Evolutionary conservation across 2,888 invertebrate species (phyloP).

Genomic region (Drosophila paramelanica): DNA sequence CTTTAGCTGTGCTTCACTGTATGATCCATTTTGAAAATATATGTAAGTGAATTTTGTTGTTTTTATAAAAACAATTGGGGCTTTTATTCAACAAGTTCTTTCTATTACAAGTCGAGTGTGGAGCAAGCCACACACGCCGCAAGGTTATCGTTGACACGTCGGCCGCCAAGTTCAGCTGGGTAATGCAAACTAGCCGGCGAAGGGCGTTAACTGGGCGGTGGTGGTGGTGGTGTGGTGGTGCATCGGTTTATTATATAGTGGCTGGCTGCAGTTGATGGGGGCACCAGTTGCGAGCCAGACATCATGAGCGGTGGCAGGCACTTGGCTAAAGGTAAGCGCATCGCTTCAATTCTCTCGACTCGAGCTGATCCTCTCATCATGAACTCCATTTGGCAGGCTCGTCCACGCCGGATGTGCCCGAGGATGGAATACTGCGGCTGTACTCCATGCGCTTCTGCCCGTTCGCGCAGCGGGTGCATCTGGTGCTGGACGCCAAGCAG

Average conservation of each 20-base stretch:
- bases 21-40: no score
- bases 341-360: neutral
- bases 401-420: slow-evolving; percentile 87
- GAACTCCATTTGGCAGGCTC: slow-evolving; percentile 86
- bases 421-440: slow-evolving; percentile 89
- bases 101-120: no score
- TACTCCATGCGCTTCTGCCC: slow-evolving; percentile 95
- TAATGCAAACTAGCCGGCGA: slow-evolving; percentile 43
- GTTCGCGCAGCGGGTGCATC: slow-evolving; percentile 91
- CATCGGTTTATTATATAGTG: slow-evolving; percentile 31
- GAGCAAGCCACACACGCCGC: slow-evolving; percentile 12
- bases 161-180: slow-evolving; percentile 58
- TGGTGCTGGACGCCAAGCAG: slow-evolving; percentile 93
- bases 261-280: neutral
- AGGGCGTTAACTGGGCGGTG: slow-evolving; percentile 34
- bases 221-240: neutral
- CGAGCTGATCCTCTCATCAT: neutral
- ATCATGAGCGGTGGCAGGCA: slow-evolving; percentile 76
- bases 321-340: slow-evolving; percentile 64
- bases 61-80: no score
- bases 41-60: no score
- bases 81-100: no score
- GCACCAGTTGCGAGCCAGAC: slow-evolving; percentile 43
- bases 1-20: no score
- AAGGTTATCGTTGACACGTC: slow-evolving; percentile 40